Evolutionary conservation across 2,797 vertebrate species (phyloP).

Genomic region (Tympanoctomys barrerae): DNA sequence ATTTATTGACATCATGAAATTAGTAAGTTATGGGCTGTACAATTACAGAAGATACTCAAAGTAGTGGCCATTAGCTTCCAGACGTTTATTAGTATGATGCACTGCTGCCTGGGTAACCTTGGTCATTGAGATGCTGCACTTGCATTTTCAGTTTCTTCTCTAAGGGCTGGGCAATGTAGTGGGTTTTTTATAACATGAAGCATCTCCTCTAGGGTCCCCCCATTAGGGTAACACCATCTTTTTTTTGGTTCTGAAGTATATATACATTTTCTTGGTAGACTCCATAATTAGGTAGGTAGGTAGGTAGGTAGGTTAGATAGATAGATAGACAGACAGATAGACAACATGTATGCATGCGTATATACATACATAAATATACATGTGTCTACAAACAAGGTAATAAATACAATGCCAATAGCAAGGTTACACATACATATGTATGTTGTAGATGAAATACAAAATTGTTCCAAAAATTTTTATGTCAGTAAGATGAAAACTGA

Average conservation of each 20-base stretch:
- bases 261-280: neutral
- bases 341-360: neutral
- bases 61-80: neutral
- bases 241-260: neutral
- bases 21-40: neutral
- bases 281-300: neutral
- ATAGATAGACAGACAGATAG: too few species aligned
- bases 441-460: neutral
- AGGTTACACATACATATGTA: neutral
- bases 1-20: neutral
- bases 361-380: neutral
- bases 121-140: neutral
- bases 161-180: neutral
- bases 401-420: neutral
- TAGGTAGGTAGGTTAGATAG: too few species aligned
- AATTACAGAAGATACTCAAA: neutral
- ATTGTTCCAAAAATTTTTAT: neutral
- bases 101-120: neutral
- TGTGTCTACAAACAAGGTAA: neutral
- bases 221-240: neutral
- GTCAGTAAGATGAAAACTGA: conserved; percentile 6
- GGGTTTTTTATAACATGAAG: neutral
- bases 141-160: neutral
- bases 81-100: neutral
- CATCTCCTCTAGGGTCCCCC: neutral